Evolutionary conservation across 1,140 invertebrate genomes (phyloP).

Genomic region (Monochamus saltuarius): DNA sequence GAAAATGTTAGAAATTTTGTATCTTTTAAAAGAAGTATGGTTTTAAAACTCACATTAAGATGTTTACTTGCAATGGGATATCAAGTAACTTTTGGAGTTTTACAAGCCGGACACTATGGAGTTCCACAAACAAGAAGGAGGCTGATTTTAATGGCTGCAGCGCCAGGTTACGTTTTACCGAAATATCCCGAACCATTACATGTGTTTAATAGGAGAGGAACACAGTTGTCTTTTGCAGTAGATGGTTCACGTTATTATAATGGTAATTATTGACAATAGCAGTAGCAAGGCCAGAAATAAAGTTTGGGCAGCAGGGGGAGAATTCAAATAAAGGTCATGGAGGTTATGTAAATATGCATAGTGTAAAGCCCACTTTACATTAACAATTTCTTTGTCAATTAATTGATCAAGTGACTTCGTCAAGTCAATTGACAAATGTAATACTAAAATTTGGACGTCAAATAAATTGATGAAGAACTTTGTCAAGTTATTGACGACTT

Average conservation of each 20-base stretch:
- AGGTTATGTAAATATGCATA: too few relatives aligned
- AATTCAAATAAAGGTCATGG: too few relatives aligned
- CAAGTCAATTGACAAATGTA: too few relatives aligned
- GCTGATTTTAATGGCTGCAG: conserved; percentile 80
- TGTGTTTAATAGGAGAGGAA: conserved; percentile 74
- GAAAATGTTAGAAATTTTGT: conserved; percentile 90
- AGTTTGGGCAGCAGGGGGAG: too few relatives aligned
- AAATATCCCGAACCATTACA: conserved; percentile 77
- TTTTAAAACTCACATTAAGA: conserved; percentile 77
- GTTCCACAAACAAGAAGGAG: conserved; percentile 79
- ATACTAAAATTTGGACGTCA: too few relatives aligned
- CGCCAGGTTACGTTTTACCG: conserved; percentile 78
- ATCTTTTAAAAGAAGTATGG: conserved; percentile 75
- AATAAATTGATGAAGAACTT: too few relatives aligned
- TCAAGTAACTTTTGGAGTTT: conserved; percentile 82
- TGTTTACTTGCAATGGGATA: conserved; percentile 84
- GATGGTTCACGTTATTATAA: conserved; percentile 58
- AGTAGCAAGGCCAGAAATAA: too few relatives aligned
- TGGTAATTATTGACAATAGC: conserved; percentile 28
- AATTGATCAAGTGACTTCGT: too few relatives aligned
- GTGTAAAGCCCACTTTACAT: too few relatives aligned
- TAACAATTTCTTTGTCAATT: too few relatives aligned
- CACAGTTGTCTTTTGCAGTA: conserved; percentile 70
- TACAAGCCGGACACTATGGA: conserved; percentile 87
- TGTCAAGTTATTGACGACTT: too few relatives aligned